A percentile compares a stretch with the other conserved stretches of the same genome.
Conservation (phyloP, 2,888 invertebrate genomes). For the Gymnosoma rotundatum region DNA sequence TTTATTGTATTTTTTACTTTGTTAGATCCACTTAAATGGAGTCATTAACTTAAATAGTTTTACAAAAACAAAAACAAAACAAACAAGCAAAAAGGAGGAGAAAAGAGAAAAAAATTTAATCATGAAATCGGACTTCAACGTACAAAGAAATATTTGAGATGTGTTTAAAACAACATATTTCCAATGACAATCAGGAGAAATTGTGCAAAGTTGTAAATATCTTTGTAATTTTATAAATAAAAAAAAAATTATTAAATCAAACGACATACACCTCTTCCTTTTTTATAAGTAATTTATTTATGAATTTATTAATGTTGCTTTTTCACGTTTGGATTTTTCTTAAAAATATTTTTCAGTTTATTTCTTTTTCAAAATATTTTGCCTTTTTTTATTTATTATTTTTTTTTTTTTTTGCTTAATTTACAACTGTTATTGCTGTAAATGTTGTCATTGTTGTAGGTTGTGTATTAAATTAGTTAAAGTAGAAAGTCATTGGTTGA, state of each 20-base stretch:
- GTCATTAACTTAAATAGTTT: conserved; percentile 61
- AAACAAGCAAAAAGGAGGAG: background rate
- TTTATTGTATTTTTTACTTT: conserved; percentile 27
- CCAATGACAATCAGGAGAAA: conserved; percentile 66
- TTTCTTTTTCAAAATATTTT: conserved; percentile 6
- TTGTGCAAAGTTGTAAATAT: conserved; percentile 69
- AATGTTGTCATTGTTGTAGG: conserved; percentile 11
- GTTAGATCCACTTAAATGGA: conserved; percentile 63
- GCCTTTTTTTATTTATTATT: background rate
- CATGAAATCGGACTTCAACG: conserved; percentile 43
- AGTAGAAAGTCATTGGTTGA: conserved; percentile 18
- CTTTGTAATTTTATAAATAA: conserved; percentile 52
- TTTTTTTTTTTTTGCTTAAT: background rate
- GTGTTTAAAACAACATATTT: conserved; percentile 66
- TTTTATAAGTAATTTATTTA: conserved; percentile 57
- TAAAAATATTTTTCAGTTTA: conserved; percentile 28
- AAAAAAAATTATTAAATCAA: conserved; percentile 47
- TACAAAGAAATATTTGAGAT: conserved; percentile 58
- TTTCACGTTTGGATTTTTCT: conserved; percentile 11
- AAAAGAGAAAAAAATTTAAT: background rate
- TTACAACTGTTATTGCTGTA: conserved; percentile 8
- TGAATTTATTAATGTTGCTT: conserved; percentile 32
- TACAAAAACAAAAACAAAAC: background rate
- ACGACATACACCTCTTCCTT: conserved; percentile 41
- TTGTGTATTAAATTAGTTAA: conserved; percentile 11